Evolutionary conservation across 2,888 invertebrate genomes (phyloP), one percentile per base, ranked within the genome.

Genomic region (Heliconius aoede): DNA sequence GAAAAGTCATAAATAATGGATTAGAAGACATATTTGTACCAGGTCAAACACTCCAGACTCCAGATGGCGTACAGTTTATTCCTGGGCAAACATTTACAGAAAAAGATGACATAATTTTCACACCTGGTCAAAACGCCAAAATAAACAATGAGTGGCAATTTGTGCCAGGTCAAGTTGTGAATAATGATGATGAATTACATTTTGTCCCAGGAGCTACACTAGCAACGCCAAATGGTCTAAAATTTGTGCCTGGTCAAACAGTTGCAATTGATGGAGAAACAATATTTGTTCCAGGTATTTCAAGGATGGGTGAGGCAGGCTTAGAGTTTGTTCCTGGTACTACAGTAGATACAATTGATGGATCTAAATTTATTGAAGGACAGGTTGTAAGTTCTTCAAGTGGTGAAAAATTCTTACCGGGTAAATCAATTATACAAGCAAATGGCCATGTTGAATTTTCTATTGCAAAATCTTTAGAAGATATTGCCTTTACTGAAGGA

Each of bases 131-230:
- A 86, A 95, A 95, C 81, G 89, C 95, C 1, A 91, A 91, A 73
- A 89, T 94, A 61, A 90, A 93, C 71, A 90, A 93, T 76, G 95
- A 95, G 77, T 96, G 95, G 95, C 95, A 96, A 81, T 96, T 96
- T 82, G 91, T 96, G 40, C 96, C 96, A 3, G 96, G 96, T 0
- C 96, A 96, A 86, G 94, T 94, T 36, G 83, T 95, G 69, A 92
- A 94, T 81, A 95, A 95, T 83, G 95, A 96, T 77, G 90, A 94
- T 79, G 93, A 94, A 79, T 80, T 92, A 32, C 95, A 94, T 81
- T 96, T 96, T 82, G 90, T 96, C 58, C 95, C 96, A 72, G 96
- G 96, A 28, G 95, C 96, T 80, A 96, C 96, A 0, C 89, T 96
- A 78, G 89, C 95, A 51, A 96, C 96, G 18, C 92, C 95, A 5